Evolutionary conservation across 2,888 invertebrate genomes (phyloP).

Genomic region (Pediacus dermestoides): DNA sequence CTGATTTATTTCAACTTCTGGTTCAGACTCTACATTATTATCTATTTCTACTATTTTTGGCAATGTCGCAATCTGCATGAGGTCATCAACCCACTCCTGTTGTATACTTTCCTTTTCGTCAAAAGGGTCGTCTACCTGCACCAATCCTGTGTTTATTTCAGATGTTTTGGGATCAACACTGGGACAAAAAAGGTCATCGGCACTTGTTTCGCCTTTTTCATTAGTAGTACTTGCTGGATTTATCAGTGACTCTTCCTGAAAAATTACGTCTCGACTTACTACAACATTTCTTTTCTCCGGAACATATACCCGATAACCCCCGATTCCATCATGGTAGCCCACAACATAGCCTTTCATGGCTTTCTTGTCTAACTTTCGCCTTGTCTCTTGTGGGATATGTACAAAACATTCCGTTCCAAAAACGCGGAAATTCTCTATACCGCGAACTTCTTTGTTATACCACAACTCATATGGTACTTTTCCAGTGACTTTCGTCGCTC

Average conservation of each 20-base stretch:
- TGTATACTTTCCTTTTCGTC: too few species aligned
- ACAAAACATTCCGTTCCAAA: slow-evolving; percentile 27
- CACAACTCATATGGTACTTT: slow-evolving; percentile 19
- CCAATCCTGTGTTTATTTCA: too few species aligned
- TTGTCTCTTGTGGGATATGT: slow-evolving; percentile 24
- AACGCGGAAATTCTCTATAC: slow-evolving; percentile 16
- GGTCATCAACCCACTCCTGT: too few species aligned
- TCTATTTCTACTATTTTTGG: too few species aligned
- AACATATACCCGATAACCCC: slow-evolving; percentile 24
- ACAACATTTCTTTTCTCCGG: slow-evolving; percentile 20
- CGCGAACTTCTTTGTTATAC: slow-evolving; percentile 11
- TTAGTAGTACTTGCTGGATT: not conserved
- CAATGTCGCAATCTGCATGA: too few species aligned
- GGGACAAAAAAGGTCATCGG: too few species aligned
- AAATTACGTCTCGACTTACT: slow-evolving; percentile 25
- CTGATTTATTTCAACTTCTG: too few species aligned
- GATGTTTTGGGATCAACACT: too few species aligned
- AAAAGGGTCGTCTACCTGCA: too few species aligned
- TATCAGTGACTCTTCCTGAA: slow-evolving; percentile 14
- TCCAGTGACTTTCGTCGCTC: slow-evolving; percentile 14
- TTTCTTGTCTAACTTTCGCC: slow-evolving; percentile 23
- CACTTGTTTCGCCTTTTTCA: too few species aligned
- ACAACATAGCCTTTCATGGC: slow-evolving; percentile 20
- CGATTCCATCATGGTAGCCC: slow-evolving; percentile 21
- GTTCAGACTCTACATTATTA: too few species aligned